phyloP scores from a whole-genome alignment of 2,797 vertebrate genomes.

The Gymnodraco acuticeps region DNA sequence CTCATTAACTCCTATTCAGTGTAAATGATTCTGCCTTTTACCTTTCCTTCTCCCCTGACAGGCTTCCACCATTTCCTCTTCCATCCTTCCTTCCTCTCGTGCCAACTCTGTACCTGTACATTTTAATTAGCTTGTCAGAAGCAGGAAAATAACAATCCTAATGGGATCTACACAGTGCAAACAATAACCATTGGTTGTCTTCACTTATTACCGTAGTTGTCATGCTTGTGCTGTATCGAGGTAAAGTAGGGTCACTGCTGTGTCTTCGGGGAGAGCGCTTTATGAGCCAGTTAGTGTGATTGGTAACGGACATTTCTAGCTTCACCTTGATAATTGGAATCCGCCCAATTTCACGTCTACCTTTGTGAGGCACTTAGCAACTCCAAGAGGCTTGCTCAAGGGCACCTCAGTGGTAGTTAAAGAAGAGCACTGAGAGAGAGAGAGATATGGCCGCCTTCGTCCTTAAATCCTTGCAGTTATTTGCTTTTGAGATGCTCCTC shows the following conservation, averaged over 20 bases:
- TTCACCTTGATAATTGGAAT: conserved; percentile 37
- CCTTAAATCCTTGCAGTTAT: conserved; percentile 79
- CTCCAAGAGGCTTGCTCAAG: conserved; percentile 64
- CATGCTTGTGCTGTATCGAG: conserved; percentile 35
- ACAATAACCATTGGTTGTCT: conserved; percentile 55
- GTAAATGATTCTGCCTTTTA: conserved; percentile 66
- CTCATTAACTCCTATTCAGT: conserved; percentile 75
- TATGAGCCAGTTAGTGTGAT: conserved; percentile 17
- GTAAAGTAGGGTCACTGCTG: conserved; percentile 59
- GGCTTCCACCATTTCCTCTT: conserved; percentile 62
- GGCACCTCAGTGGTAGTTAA: conserved; percentile 67
- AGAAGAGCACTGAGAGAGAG: conserved; percentile 38
- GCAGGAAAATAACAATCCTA: conserved; percentile 67
- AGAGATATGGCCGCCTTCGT: conserved; percentile 66
- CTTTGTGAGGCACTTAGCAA: conserved; percentile 11
- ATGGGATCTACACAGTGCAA: conserved; percentile 64
- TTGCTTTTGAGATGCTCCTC: conserved; percentile 79
- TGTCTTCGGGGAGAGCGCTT: conserved; percentile 36
- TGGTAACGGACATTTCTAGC: neutral
- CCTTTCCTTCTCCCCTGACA: conserved; percentile 70
- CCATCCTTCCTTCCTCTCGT: conserved; percentile 58
- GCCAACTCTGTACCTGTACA: conserved; percentile 74
- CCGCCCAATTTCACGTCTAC: conserved; percentile 27
- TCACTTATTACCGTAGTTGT: conserved; percentile 49
- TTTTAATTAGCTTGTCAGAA: conserved; percentile 84